Percentiles rank a stretch among this genome's conserved stretches.
Evolutionary conservation across 1,140 invertebrate species (phyloP).

Genomic region (Colletes gigas): DNA sequence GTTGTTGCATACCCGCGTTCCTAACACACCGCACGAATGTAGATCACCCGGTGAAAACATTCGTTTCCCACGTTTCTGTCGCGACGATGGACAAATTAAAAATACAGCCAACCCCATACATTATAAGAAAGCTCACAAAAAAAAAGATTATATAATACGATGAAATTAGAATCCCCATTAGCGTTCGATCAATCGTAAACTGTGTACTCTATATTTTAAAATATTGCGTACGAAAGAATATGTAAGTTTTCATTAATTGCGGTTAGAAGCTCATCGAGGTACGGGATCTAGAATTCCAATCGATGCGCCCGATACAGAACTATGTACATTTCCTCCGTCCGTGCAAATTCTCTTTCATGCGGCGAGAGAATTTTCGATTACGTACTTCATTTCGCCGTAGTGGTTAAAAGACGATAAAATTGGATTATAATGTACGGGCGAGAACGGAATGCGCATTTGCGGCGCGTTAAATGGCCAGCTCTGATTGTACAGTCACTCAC

Average conservation of each 20-base stretch:
- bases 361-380: conserved; percentile 29
- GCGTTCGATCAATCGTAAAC: no score
- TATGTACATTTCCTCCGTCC: not conserved
- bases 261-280: not conserved
- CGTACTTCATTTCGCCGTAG: not conserved
- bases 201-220: no score
- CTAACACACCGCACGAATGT: not conserved
- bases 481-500: conserved; percentile 32
- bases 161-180: no score
- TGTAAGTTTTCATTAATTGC: not conserved
- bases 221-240: no score
- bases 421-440: conserved; percentile 39
- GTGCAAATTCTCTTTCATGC: conserved; percentile 5
- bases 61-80: not conserved
- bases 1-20: conserved; percentile 17
- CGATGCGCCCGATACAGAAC: not conserved
- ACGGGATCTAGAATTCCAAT: not conserved
- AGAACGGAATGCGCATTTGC: conserved; percentile 29
- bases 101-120: no score
- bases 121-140: no score
- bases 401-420: conserved; percentile 46
- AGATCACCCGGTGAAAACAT: not conserved
- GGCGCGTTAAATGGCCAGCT: conserved; percentile 25
- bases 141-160: no score
- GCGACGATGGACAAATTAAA: not conserved